These are phyloP conservation scores for Hylia prasina DNA, from an alignment of 2,113 vertebrate genomes.

Conservation along the genomic window DNA sequence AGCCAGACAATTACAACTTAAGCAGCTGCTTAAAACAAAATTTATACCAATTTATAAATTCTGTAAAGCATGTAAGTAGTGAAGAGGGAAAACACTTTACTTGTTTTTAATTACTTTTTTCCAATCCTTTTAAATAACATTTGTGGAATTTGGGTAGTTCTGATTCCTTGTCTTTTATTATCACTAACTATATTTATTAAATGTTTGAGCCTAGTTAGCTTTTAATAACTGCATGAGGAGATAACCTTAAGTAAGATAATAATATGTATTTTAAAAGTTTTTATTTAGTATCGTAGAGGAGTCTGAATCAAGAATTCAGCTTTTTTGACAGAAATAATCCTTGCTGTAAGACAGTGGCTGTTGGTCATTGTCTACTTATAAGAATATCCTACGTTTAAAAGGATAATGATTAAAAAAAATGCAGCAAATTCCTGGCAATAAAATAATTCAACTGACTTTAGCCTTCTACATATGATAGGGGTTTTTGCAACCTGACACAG, in stretches of 20 bases:
- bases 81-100: not conserved
- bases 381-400: not conserved
- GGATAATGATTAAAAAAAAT: not conserved
- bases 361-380: not conserved
- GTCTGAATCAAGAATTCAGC: not conserved
- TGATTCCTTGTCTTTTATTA: not conserved
- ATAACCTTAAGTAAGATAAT: not conserved
- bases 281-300: not conserved
- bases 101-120: not conserved
- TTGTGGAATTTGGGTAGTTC: not conserved
- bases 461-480: not conserved
- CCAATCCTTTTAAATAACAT: not conserved
- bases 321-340: not conserved
- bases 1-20: not conserved
- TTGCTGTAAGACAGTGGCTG: not conserved
- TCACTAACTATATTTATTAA: not conserved
- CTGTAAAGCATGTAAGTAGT: not conserved
- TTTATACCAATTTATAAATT: not conserved
- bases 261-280: not conserved
- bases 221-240: not conserved
- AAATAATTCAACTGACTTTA: not conserved
- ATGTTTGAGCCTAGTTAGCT: not conserved
- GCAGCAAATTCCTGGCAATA: accelerated
- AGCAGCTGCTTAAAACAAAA: not conserved
- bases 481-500: not conserved